These are phyloP conservation scores for Oligia latruncula DNA, from an alignment of 2,888 invertebrate species.

Conservation along the genomic window DNA sequence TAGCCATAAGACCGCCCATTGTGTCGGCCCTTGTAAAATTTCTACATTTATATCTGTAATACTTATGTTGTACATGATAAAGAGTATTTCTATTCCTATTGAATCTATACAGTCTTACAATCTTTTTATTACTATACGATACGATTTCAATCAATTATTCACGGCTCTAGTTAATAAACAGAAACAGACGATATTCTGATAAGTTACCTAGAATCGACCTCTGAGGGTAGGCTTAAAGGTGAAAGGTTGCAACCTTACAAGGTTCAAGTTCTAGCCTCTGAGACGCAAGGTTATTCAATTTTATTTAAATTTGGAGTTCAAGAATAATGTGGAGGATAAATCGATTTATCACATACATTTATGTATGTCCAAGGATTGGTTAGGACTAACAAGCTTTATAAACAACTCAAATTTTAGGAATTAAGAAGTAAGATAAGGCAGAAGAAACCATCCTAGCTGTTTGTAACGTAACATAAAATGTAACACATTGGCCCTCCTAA, in stretches of 20 bases:
- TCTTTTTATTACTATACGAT: no score
- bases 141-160: neutral
- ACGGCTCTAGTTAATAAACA: neutral
- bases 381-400: neutral
- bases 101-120: neutral
- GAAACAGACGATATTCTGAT: neutral
- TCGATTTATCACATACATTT: neutral
- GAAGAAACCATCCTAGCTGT: no score
- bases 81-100: neutral
- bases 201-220: slow-evolving; percentile 24
- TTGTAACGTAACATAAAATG: neutral
- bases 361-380: neutral
- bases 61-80: neutral
- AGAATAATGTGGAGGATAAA: neutral
- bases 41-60: neutral
- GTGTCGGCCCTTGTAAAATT: neutral
- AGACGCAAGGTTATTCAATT: slow-evolving; percentile 12
- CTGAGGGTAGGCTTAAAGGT: slow-evolving; percentile 21
- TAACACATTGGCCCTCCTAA: no score
- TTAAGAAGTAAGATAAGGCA: neutral
- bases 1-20: neutral
- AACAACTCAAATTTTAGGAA: neutral
- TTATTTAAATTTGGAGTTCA: slow-evolving; percentile 13
- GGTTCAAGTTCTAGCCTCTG: slow-evolving; percentile 22
- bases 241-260: slow-evolving; percentile 21